Conservation (phyloP, 1,140 invertebrate genomes). For the Zaprionus davidi region DNA sequence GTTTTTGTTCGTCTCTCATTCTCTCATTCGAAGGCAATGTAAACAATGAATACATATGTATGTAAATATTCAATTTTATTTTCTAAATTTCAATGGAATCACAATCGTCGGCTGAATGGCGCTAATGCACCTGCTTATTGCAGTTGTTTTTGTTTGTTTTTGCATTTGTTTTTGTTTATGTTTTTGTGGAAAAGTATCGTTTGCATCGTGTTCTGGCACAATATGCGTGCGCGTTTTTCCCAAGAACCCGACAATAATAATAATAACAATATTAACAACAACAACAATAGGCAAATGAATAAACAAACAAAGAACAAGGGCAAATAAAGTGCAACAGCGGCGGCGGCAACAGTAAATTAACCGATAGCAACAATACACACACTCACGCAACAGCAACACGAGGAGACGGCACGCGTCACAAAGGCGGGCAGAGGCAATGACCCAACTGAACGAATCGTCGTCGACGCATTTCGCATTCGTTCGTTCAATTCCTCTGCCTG, state of each 20-base stretch:
- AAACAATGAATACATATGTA: not conserved
- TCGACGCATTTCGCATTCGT: slow-evolving; percentile 8
- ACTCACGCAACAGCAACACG: not conserved
- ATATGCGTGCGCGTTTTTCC: slow-evolving; percentile 29
- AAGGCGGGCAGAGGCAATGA: slow-evolving; percentile 29
- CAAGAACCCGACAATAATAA: slow-evolving; percentile 13
- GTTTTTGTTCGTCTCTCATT: not conserved
- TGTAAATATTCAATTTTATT: not conserved
- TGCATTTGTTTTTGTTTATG: slow-evolving; percentile 20
- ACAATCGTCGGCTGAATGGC: not conserved
- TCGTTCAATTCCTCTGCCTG: slow-evolving; percentile 26
- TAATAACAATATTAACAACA: slow-evolving; percentile 14
- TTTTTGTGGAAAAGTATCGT: slow-evolving; percentile 40
- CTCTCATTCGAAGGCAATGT: not conserved
- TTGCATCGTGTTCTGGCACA: slow-evolving; percentile 14
- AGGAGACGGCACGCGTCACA: slow-evolving; percentile 1
- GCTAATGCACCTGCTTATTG: slow-evolving; percentile 23
- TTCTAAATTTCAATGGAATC: slow-evolving; percentile 20
- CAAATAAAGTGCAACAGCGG: slow-evolving; percentile 22
- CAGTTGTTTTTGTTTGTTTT: slow-evolving; percentile 10
- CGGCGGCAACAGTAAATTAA: not conserved
- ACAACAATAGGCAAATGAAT: slow-evolving; percentile 18
- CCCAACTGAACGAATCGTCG: slow-evolving; percentile 19
- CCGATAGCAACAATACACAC: slow-evolving; percentile 6
- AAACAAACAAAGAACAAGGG: slow-evolving; percentile 30